Evolutionary conservation across 2,888 invertebrate genomes (phyloP).

Genomic region (Blomia tropicalis): DNA sequence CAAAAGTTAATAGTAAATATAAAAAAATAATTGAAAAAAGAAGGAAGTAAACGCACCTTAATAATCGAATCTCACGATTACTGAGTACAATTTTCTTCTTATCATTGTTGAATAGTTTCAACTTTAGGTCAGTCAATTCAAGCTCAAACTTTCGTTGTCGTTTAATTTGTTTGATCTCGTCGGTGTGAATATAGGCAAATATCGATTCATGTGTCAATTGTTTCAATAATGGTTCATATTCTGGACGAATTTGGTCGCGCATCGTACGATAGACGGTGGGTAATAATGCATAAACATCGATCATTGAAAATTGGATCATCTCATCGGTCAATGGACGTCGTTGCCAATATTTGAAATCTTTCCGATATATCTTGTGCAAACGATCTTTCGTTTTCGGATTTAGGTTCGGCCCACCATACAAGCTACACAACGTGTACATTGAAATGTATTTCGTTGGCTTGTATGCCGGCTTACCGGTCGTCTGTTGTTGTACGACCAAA

Average conservation of each 20-base stretch:
- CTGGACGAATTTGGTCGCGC: constrained; percentile 52
- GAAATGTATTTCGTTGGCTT: constrained; percentile 76
- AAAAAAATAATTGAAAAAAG: not conserved
- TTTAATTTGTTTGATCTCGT: constrained; percentile 67
- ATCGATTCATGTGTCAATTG: constrained; percentile 74
- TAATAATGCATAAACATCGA: constrained; percentile 68
- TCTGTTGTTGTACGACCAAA: constrained; percentile 73
- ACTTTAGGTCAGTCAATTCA: constrained; percentile 68
- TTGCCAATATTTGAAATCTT: constrained; percentile 53
- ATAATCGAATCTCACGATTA: constrained; percentile 71
- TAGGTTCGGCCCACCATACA: constrained; percentile 56
- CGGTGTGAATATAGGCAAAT: constrained; percentile 64
- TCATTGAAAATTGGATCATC: constrained; percentile 77
- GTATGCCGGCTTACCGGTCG: constrained; percentile 73
- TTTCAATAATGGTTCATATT: constrained; percentile 51
- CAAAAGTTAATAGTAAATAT: constrained; percentile 18
- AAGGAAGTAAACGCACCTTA: no score
- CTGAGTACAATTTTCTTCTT: constrained; percentile 62
- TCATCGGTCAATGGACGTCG: constrained; percentile 63
- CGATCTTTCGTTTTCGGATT: constrained; percentile 81
- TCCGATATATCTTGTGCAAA: constrained; percentile 32
- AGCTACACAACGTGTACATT: constrained; percentile 73
- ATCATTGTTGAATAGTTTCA: constrained; percentile 53
- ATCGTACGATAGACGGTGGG: constrained; percentile 62
- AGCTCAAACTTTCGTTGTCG: constrained; percentile 76